Evolutionary conservation across 2,888 invertebrate species (phyloP).

Genomic region (Apantesis nais): DNA sequence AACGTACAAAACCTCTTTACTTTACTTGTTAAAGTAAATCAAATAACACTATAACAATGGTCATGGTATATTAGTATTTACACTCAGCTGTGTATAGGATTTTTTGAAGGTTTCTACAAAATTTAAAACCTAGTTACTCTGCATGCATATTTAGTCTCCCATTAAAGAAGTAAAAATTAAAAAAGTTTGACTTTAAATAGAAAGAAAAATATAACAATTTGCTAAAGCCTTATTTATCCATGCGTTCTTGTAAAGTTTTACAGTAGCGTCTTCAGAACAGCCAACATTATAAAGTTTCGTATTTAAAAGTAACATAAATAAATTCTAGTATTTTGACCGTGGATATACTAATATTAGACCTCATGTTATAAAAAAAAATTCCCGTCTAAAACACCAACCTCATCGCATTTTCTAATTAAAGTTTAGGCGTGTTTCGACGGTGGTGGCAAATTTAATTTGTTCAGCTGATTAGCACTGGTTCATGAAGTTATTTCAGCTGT

Average conservation of each 20-base stretch:
- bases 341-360: not conserved
- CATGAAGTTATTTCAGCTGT: conserved; percentile 52
- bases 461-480: conserved; percentile 48
- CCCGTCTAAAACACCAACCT: conserved; percentile 13
- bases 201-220: not conserved
- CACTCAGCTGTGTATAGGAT: not conserved
- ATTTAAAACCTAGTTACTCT: not conserved
- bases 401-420: conserved; percentile 52
- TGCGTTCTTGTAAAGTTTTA: not conserved
- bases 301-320: too few species aligned
- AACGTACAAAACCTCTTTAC: too few species aligned
- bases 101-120: not conserved
- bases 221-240: too few species aligned
- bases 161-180: not conserved
- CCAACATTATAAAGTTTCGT: too few species aligned
- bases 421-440: conserved; percentile 39
- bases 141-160: not conserved
- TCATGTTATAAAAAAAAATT: not conserved
- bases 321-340: too few species aligned
- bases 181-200: not conserved
- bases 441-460: conserved; percentile 58
- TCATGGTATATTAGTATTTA: not conserved
- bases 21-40: not conserved
- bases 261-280: not conserved
- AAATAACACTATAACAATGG: not conserved